Percentiles rank a stretch among this genome's conserved stretches.
Evolutionary conservation across 2,888 invertebrate genomes (phyloP).

Genomic region (Dendrolimus houi): DNA sequence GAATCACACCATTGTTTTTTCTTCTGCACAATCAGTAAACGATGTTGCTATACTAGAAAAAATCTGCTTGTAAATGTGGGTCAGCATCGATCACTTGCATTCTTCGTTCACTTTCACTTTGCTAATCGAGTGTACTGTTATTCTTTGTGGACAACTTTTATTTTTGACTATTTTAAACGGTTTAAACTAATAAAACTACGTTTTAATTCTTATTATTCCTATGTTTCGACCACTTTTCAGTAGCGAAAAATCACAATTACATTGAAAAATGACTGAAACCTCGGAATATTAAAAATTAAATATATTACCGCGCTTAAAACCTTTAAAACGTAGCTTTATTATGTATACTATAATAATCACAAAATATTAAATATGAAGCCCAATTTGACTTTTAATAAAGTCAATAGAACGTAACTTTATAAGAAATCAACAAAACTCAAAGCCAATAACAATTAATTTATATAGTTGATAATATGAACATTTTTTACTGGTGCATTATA

Average conservation of each 20-base stretch:
- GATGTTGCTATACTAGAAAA: constrained; percentile 53
- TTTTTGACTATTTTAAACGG: neutral
- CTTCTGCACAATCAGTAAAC: constrained; percentile 69
- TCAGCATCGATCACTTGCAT: constrained; percentile 38
- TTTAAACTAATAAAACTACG: neutral
- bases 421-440: too few relatives aligned
- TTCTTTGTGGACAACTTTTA: constrained; percentile 1
- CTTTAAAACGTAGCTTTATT: constrained; percentile 4
- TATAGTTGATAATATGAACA: too few relatives aligned
- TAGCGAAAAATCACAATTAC: too few relatives aligned
- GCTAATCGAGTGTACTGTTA: neutral
- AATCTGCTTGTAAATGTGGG: constrained; percentile 43
- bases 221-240: too few relatives aligned
- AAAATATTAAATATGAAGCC: too few relatives aligned
- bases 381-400: neutral
- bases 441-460: too few relatives aligned
- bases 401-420: too few relatives aligned
- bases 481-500: too few relatives aligned
- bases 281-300: neutral
- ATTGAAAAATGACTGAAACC: too few relatives aligned
- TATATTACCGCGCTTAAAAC: constrained; percentile 11
- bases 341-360: too few relatives aligned
- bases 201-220: too few relatives aligned
- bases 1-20: constrained; percentile 77
- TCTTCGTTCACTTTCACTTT: constrained; percentile 29